Evolutionary conservation across 2,113 vertebrate genomes (phyloP).

Genomic region (Plotosus lineatus): DNA sequence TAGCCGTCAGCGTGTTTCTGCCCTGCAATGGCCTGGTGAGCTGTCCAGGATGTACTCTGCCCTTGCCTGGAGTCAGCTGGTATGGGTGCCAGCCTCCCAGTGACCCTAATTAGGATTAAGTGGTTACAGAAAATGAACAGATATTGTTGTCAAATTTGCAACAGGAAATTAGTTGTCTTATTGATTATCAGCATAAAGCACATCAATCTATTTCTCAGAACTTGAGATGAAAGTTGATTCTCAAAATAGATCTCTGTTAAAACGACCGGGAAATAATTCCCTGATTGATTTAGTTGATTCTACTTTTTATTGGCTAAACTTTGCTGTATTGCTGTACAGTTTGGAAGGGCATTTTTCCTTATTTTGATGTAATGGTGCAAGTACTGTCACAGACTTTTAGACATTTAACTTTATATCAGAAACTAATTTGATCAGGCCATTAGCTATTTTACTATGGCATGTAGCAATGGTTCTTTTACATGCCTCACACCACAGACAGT

Average conservation of each 20-base stretch:
- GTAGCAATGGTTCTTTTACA: too few relatives aligned
- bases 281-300: neutral
- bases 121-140: too few relatives aligned
- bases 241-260: neutral
- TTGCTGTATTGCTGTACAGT: neutral
- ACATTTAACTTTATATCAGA: neutral
- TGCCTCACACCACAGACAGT: too few relatives aligned
- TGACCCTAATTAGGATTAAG: too few relatives aligned
- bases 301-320: neutral
- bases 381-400: neutral
- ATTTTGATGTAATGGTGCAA: neutral
- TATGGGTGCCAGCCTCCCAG: too few relatives aligned
- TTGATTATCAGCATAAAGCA: neutral
- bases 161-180: neutral
- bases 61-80: too few relatives aligned
- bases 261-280: neutral
- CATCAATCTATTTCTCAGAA: neutral
- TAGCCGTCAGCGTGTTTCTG: too few relatives aligned
- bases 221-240: neutral
- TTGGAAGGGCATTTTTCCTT: neutral
- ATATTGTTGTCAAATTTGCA: neutral
- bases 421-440: neutral
- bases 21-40: too few relatives aligned
- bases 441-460: neutral
- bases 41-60: too few relatives aligned